Conservation (phyloP, 2,797 vertebrate genomes). For the Liparis tanakae region DNA sequence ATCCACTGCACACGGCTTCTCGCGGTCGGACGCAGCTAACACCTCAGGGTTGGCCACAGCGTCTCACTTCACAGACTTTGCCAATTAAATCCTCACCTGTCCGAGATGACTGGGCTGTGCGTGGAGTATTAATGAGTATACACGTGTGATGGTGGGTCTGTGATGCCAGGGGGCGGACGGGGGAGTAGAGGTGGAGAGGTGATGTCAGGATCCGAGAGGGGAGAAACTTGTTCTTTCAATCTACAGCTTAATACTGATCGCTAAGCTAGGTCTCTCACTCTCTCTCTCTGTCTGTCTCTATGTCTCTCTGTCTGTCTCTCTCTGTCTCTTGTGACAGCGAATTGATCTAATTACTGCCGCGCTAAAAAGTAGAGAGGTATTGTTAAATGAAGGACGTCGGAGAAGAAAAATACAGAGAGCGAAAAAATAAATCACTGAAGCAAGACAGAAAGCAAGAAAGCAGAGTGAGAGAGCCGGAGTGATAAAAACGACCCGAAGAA, state of each 20-base stretch:
- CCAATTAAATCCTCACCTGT: constrained; percentile 76
- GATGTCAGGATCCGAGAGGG: constrained; percentile 38
- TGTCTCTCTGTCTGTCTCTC: neutral
- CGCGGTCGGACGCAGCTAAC: constrained; percentile 44
- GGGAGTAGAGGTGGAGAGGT: constrained; percentile 43
- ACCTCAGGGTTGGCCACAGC: constrained; percentile 39
- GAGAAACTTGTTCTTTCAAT: constrained; percentile 42
- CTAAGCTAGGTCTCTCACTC: constrained; percentile 21
- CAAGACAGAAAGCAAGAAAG: constrained; percentile 31
- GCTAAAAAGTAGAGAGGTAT: constrained; percentile 29
- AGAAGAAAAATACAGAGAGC: constrained; percentile 31
- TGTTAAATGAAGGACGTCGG: constrained; percentile 36
- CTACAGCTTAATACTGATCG: constrained; percentile 56
- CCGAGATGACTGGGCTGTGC: constrained; percentile 32
- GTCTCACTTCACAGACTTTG: constrained; percentile 61
- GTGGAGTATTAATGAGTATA: constrained; percentile 36
- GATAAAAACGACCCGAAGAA: constrained; percentile 27
- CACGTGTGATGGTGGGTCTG: constrained; percentile 24
- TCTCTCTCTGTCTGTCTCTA: neutral
- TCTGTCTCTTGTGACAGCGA: constrained; percentile 27
- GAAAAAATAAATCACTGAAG: constrained; percentile 37
- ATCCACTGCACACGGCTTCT: constrained; percentile 49
- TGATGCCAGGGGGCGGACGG: constrained; percentile 35
- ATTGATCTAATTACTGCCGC: constrained; percentile 54
- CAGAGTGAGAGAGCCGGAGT: constrained; percentile 3